Conservation (phyloP, 2,113 vertebrate species). For the Cyrtonyx montezumae region DNA sequence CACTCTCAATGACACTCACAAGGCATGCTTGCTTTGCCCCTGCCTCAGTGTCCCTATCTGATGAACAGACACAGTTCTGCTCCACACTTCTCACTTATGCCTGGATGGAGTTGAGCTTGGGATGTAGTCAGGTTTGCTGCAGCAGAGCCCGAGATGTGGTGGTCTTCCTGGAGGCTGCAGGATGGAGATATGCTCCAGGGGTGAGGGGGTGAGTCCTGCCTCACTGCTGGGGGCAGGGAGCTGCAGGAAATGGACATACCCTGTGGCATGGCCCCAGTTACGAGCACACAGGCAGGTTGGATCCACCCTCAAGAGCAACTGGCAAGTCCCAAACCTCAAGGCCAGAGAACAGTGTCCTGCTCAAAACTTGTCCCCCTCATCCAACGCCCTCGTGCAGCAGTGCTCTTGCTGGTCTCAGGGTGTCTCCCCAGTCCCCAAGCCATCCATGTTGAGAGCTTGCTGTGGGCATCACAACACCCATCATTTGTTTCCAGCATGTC, state of each 20-base stretch:
- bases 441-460: not conserved
- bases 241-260: not conserved
- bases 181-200: not conserved
- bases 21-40: fast-evolving
- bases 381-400: not conserved
- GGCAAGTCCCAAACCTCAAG: not conserved
- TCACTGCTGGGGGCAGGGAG: not conserved
- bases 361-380: not conserved
- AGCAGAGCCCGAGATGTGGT: not conserved
- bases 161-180: not conserved
- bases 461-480: not conserved
- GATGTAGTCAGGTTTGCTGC: not conserved
- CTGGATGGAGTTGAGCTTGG: not conserved
- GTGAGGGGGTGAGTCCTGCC: not conserved
- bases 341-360: not conserved
- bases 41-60: not conserved
- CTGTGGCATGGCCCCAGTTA: fast-evolving
- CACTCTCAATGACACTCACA: fast-evolving
- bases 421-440: not conserved
- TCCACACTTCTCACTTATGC: not conserved
- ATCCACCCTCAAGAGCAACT: not conserved
- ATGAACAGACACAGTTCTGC: not conserved
- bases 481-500: not conserved
- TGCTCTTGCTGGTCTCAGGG: not conserved
- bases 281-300: not conserved